phyloP scores from a whole-genome alignment of 2,888 invertebrate species.

The Meandrusa payeni region DNA sequence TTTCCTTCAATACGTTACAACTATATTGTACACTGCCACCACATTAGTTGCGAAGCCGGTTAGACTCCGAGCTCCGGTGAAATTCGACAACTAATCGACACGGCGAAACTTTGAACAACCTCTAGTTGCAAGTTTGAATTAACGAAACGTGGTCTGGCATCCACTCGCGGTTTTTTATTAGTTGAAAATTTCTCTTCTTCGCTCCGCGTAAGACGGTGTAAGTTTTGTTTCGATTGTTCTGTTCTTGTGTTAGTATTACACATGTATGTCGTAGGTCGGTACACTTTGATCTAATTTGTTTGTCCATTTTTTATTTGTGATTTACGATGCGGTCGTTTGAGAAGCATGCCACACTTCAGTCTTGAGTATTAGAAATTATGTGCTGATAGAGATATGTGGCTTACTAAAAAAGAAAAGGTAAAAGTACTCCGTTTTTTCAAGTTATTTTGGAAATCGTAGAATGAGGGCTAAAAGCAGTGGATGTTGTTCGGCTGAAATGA shows the following conservation, averaged over 20 bases:
- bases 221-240: slow-evolving; percentile 4
- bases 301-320: no score
- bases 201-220: background rate
- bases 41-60: slow-evolving; percentile 38
- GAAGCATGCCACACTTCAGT: no score
- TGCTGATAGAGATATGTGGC: no score
- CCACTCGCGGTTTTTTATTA: slow-evolving; percentile 16
- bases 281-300: no score
- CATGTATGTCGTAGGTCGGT: no score
- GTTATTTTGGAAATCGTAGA: no score
- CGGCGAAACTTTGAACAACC: slow-evolving; percentile 31
- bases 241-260: background rate
- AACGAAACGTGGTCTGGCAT: slow-evolving; percentile 24
- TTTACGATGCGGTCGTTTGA: no score
- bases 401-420: no score
- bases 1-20: slow-evolving; percentile 10
- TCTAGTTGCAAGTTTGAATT: slow-evolving; percentile 29
- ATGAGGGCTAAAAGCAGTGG: no score
- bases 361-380: no score
- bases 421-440: no score
- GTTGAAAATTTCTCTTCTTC: slow-evolving; percentile 12
- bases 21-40: slow-evolving; percentile 19
- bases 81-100: slow-evolving; percentile 41
- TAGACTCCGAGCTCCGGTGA: slow-evolving; percentile 27
- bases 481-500: no score